phyloP scores from a whole-genome alignment of 2,113 vertebrate genomes.

The Apaloderma vittatum region DNA sequence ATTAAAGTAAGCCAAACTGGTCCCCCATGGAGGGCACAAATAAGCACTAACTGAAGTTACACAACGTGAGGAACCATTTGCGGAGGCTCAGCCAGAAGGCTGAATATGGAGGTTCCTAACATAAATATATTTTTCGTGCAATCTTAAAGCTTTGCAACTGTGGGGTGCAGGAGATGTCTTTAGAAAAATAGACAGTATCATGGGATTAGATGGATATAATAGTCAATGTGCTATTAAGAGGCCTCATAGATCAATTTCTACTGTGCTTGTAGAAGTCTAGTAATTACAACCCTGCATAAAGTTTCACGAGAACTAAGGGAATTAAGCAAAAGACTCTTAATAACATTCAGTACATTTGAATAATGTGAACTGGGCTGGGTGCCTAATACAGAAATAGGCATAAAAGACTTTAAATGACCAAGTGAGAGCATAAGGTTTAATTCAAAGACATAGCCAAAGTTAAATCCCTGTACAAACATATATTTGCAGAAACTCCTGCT shows the following conservation, averaged over 20 bases:
- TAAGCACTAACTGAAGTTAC: neutral
- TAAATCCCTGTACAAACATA: neutral
- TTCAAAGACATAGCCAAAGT: neutral
- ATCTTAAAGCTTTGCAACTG: neutral
- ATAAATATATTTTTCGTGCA: neutral
- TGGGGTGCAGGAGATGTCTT: neutral
- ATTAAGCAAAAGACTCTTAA: neutral
- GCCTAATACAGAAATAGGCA: neutral
- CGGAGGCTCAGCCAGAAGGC: neutral
- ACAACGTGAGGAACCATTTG: neutral
- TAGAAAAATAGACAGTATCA: neutral
- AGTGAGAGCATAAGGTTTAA: neutral
- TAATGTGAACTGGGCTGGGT: neutral
- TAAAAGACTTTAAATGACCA: neutral
- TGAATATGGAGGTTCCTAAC: neutral
- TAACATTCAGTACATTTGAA: neutral
- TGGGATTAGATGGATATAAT: neutral
- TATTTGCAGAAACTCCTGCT: neutral
- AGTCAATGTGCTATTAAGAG: neutral
- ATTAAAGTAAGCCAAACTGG: neutral
- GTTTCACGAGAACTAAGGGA: neutral
- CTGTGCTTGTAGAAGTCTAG: neutral
- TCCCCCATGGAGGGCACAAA: neutral
- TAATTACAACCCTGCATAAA: neutral
- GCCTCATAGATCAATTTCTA: neutral